Evolutionary conservation across 2,797 vertebrate species (phyloP).

Genomic region (Intellagama lesueurii): DNA sequence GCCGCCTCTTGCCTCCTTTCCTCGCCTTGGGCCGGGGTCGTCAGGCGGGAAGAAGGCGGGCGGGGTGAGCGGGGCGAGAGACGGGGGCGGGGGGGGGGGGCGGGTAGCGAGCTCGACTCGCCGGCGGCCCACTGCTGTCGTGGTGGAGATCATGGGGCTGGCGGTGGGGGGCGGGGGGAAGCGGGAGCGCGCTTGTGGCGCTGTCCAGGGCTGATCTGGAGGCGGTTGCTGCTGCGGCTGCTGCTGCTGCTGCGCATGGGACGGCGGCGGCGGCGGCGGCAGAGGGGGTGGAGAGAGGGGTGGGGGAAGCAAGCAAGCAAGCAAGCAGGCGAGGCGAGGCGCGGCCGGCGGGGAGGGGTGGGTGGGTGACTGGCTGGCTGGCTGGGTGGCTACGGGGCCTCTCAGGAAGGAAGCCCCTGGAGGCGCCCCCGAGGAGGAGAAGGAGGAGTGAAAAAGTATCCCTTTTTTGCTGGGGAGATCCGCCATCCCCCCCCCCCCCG

Average conservation of each 20-base stretch:
- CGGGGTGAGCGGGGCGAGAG: not conserved
- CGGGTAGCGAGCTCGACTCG: no score
- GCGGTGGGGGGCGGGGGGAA: not conserved
- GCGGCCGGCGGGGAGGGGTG: conserved; percentile 60
- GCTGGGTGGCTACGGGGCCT: conserved; percentile 32
- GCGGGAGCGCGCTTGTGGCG: conserved; percentile 79
- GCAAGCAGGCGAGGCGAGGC: not conserved
- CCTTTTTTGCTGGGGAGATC: not conserved
- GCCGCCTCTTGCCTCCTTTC: not conserved
- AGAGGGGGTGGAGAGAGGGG: conserved; percentile 13
- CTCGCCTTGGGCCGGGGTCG: not conserved
- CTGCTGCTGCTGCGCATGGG: conserved; percentile 49
- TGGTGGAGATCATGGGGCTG: not conserved
- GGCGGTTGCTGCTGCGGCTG: conserved; percentile 39
- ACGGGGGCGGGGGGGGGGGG: not conserved
- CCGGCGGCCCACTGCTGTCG: conserved; percentile 52
- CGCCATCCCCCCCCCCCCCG: not conserved
- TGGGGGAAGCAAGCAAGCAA: not conserved
- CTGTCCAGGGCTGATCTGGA: conserved; percentile 90
- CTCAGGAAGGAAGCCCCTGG: conserved; percentile 13
- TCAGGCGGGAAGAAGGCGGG: conserved; percentile 46
- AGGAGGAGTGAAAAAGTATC: not conserved
- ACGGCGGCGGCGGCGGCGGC: conserved; percentile 58
- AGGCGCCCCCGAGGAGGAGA: not conserved
- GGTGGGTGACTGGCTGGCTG: conserved; percentile 27